Conservation (phyloP, 2,888 invertebrate genomes). For the Icerya purchasi region DNA sequence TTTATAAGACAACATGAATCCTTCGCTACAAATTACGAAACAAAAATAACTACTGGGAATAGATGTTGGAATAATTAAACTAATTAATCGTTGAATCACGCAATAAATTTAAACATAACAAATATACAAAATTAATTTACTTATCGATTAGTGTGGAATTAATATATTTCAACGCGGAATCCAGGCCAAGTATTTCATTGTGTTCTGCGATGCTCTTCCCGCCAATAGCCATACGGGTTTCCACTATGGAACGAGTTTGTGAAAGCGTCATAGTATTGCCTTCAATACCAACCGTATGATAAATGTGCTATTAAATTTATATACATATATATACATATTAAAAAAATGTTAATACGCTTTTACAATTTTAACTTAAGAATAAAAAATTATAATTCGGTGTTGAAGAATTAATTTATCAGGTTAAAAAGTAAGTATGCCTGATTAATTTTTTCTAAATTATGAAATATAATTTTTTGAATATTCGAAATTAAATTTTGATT, state of each 20-base stretch:
- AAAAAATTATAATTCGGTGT: not conserved
- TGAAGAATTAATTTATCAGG: not conserved
- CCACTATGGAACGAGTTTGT: constrained; percentile 75
- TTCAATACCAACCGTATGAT: constrained; percentile 92
- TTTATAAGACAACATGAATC: too few species aligned
- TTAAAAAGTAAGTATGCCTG: too few species aligned
- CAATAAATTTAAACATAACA: too few species aligned
- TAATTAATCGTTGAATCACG: too few species aligned
- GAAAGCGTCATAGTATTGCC: constrained; percentile 89
- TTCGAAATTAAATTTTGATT: too few species aligned
- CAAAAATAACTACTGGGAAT: too few species aligned
- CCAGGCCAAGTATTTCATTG: constrained; percentile 85
- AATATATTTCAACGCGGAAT: constrained; percentile 85
- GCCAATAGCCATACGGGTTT: constrained; percentile 65
- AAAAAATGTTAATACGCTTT: too few species aligned
- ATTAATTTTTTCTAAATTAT: too few species aligned
- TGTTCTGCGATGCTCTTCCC: constrained; percentile 91
- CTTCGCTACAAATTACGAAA: too few species aligned
- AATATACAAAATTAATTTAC: too few species aligned
- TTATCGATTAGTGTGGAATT: constrained; percentile 53
- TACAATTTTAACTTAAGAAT: not conserved
- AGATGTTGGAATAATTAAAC: too few species aligned
- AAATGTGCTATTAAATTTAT: constrained; percentile 43
- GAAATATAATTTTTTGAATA: too few species aligned
- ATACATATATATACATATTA: not conserved